phyloP scores from a whole-genome alignment of 2,797 vertebrate genomes.

The Tragopan temminckii region DNA sequence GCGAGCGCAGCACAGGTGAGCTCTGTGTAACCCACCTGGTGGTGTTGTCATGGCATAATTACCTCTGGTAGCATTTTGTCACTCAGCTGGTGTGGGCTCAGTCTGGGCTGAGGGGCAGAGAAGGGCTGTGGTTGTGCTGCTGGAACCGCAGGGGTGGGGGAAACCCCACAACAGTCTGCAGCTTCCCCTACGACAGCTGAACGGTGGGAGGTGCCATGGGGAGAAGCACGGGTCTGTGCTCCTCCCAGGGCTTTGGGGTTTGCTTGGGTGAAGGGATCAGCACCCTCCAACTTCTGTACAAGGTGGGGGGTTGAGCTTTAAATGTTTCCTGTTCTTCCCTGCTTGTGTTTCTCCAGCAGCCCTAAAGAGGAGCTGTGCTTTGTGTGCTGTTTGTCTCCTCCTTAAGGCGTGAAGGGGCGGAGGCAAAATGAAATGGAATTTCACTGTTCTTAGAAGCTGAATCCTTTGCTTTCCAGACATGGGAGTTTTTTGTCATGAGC shows the following conservation, averaged over 20 bases:
- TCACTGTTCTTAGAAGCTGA: neutral
- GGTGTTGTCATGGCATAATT: neutral
- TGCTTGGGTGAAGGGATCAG: neutral
- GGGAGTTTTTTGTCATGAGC: no score
- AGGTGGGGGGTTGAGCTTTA: neutral
- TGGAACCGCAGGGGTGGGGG: no score
- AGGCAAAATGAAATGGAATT: no score
- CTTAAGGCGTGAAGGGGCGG: neutral
- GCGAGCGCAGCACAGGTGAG: accelerated
- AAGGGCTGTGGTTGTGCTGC: neutral
- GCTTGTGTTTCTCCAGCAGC: neutral
- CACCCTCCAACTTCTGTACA: neutral
- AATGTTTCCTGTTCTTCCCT: accelerated
- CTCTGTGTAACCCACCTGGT: neutral
- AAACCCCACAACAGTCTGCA: no score
- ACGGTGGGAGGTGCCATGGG: no score
- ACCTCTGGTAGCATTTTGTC: neutral
- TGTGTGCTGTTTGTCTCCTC: neutral
- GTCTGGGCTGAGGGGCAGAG: accelerated
- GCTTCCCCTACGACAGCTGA: no score
- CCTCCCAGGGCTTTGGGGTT: neutral
- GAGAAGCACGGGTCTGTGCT: no score
- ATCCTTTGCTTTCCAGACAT: neutral
- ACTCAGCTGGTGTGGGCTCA: neutral
- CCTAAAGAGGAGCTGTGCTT: neutral